A percentile compares a stretch with the other conserved stretches of the same genome.
Conservation (phyloP, 2,113 vertebrate genomes). For the Paramisgurnus dabryanus region DNA sequence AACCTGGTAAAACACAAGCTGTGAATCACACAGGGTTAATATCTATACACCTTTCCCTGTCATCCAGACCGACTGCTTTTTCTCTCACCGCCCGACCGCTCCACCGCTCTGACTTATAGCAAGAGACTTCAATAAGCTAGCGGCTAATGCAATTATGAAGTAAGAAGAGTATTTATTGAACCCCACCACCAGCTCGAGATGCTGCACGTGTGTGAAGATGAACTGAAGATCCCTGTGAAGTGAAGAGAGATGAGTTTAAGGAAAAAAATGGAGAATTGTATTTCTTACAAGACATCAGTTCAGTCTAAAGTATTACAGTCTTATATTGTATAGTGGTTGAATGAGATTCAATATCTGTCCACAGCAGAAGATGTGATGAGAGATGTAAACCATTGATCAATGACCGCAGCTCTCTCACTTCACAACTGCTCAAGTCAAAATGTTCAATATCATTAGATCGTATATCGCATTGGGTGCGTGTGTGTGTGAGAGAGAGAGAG, state of each 20-base stretch:
- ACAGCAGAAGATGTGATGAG: background rate
- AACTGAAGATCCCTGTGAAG: conserved; percentile 42
- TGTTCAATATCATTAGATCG: no score
- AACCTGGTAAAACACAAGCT: no score
- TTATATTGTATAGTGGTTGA: conserved; percentile 44
- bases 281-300: conserved; percentile 54
- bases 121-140: conserved; percentile 67
- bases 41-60: background rate
- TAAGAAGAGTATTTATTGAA: conserved; percentile 64
- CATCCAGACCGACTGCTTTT: conserved; percentile 39
- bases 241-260: conserved; percentile 34
- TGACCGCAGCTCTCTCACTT: no score
- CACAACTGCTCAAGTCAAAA: no score
- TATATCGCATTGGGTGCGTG: no score
- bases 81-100: conserved; percentile 56
- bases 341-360: conserved; percentile 49
- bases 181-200: conserved; percentile 32
- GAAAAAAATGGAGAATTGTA: conserved; percentile 51
- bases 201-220: conserved; percentile 7
- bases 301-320: conserved; percentile 35
- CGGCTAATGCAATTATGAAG: conserved; percentile 71
- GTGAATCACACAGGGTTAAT: background rate
- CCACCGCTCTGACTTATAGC: conserved; percentile 60
- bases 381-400: no score
- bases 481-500: no score